Conservation (phyloP, 2,888 invertebrate species). For the Plagiodera versicolora region DNA sequence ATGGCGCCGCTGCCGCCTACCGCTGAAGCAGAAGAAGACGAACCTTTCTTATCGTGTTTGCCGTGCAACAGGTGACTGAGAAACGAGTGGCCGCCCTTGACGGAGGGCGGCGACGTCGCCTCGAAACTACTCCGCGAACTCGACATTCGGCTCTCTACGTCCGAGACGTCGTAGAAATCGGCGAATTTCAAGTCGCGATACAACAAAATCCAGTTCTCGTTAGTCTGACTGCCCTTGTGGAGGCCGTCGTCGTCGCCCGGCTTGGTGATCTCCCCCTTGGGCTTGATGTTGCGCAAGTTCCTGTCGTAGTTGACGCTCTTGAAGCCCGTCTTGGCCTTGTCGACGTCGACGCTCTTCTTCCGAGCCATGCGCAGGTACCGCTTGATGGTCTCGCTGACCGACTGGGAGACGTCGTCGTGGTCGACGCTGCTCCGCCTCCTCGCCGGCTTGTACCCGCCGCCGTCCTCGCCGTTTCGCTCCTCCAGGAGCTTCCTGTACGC, state of each 20-base stretch:
- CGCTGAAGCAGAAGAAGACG: slow-evolving; percentile 43
- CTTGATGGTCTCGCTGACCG: slow-evolving; percentile 85
- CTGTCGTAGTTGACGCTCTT: slow-evolving; percentile 87
- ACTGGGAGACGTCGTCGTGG: slow-evolving; percentile 83
- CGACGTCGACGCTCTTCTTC: slow-evolving; percentile 82
- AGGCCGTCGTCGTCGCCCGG: slow-evolving; percentile 78
- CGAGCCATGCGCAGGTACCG: slow-evolving; percentile 84
- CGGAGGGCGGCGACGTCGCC: slow-evolving; percentile 55
- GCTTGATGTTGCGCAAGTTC: slow-evolving; percentile 80
- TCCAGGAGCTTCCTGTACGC: slow-evolving; percentile 57
- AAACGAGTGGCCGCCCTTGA: slow-evolving; percentile 62
- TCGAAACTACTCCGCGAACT: slow-evolving; percentile 60
- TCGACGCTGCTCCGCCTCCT: slow-evolving; percentile 77
- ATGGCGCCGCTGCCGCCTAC: slow-evolving; percentile 68
- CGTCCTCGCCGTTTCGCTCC: slow-evolving; percentile 41
- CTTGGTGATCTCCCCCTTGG: slow-evolving; percentile 73
- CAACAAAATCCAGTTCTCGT: slow-evolving; percentile 71
- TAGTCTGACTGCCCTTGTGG: slow-evolving; percentile 76
- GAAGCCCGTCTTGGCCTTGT: slow-evolving; percentile 84
- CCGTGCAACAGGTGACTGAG: slow-evolving; percentile 65
- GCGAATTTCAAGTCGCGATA: slow-evolving; percentile 58
- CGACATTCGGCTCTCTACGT: slow-evolving; percentile 54
- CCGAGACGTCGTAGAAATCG: slow-evolving; percentile 50
- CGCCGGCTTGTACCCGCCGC: slow-evolving; percentile 41
- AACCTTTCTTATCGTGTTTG: slow-evolving; percentile 46